phyloP scores from a whole-genome alignment of 2,888 invertebrate genomes.

The Nezara viridula region DNA sequence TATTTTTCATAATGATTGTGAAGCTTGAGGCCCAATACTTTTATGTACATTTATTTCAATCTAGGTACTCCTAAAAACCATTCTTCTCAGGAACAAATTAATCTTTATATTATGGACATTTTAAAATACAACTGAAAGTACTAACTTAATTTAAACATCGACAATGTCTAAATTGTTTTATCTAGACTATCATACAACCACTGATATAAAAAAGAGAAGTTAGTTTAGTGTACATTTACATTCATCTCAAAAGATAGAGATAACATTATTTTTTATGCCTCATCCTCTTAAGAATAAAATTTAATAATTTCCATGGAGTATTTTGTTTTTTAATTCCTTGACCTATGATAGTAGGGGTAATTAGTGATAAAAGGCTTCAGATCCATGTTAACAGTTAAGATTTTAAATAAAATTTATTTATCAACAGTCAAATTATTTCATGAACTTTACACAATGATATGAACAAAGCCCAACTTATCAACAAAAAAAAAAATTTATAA shows the following conservation, averaged over 20 bases:
- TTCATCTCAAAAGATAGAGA: neutral
- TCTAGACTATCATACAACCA: constrained; percentile 35
- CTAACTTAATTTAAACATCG: constrained; percentile 4
- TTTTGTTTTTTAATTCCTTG: neutral
- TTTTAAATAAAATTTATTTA: constrained; percentile 36
- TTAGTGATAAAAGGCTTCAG: neutral
- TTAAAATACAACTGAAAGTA: constrained; percentile 24
- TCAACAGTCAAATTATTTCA: neutral
- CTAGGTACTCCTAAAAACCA: constrained; percentile 52
- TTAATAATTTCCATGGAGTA: neutral
- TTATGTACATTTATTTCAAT: constrained; percentile 52
- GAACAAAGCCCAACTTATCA: neutral
- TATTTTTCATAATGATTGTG: constrained; percentile 45
- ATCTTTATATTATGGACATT: constrained; percentile 1
- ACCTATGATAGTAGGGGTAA: neutral
- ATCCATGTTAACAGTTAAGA: neutral
- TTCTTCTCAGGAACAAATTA: constrained; percentile 27
- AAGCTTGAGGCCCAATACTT: constrained; percentile 49
- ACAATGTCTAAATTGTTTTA: constrained; percentile 36
- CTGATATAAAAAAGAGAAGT: constrained; percentile 38
- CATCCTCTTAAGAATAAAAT: neutral
- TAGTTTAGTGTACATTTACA: constrained; percentile 35
- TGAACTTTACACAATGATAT: neutral
- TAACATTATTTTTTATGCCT: neutral
- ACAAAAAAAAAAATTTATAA: neutral